Percentiles rank a stretch among this genome's conserved stretches.
phyloP scores from a whole-genome alignment of 2,113 vertebrate species.

The Neotragus pygmaeus region DNA sequence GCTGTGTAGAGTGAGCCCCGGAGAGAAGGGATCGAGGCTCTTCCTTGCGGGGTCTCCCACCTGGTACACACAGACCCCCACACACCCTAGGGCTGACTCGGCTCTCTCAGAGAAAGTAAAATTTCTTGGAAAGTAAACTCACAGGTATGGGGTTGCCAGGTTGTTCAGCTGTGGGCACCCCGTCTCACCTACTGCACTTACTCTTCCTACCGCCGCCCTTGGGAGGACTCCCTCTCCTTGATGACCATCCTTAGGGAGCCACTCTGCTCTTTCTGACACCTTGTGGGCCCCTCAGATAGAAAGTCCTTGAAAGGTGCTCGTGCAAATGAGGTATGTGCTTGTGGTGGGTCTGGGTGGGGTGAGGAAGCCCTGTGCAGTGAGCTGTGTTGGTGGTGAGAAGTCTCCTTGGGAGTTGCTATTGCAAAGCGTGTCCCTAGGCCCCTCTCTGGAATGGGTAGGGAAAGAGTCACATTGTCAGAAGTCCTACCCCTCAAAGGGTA shows the following conservation, averaged over 20 bases:
- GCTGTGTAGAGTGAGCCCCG: accelerated
- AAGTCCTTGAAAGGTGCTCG: not conserved
- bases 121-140: not conserved
- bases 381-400: accelerated
- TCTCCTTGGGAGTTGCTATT: not conserved
- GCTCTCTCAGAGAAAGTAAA: too few species aligned
- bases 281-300: not conserved
- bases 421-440: too few species aligned
- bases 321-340: too few species aligned
- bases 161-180: not conserved
- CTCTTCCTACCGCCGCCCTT: accelerated
- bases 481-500: not conserved
- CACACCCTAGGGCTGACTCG: not conserved
- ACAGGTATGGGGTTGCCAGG: not conserved
- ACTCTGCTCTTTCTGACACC: not conserved
- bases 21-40: not conserved
- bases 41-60: not conserved
- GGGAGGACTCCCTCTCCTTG: not conserved
- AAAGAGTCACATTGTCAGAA: not conserved
- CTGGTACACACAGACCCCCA: not conserved
- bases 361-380: not conserved
- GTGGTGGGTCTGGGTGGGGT: not conserved
- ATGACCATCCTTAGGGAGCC: not conserved
- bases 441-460: not conserved
- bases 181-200: accelerated